phyloP scores from a whole-genome alignment of 2,797 vertebrate genomes.

The Avahi laniger region DNA sequence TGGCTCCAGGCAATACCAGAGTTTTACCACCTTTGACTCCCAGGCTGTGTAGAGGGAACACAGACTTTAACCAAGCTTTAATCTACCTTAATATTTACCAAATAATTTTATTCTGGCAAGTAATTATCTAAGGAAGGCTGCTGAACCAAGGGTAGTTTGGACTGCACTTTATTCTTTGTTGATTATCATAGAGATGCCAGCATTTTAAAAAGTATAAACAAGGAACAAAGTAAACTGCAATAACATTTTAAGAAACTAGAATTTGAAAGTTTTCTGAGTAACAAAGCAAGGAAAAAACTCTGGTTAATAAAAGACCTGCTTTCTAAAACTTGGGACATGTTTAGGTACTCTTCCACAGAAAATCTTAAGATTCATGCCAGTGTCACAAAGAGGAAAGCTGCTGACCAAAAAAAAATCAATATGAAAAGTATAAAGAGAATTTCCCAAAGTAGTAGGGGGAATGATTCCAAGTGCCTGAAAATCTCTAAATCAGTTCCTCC shows the following conservation, averaged over 20 bases:
- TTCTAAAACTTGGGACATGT: constrained; percentile 5
- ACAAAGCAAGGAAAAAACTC: constrained; percentile 39
- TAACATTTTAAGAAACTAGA: constrained; percentile 17
- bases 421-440: constrained; percentile 12
- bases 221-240: constrained; percentile 9
- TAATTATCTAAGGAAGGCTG: not conserved
- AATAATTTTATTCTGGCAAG: constrained; percentile 26
- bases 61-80: constrained; percentile 33
- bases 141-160: not conserved
- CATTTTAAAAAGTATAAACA: constrained; percentile 31
- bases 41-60: constrained; percentile 20
- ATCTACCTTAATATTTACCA: constrained; percentile 34
- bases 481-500: not conserved
- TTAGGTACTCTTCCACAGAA: not conserved
- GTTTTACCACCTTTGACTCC: constrained; percentile 46
- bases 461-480: not conserved
- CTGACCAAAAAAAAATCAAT: not conserved
- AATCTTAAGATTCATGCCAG: not conserved
- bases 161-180: not conserved
- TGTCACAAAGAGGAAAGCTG: not conserved
- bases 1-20: not conserved
- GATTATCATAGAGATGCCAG: not conserved
- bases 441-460: not conserved
- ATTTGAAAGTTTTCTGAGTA: constrained; percentile 47
- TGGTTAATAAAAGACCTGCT: constrained; percentile 32